Conservation (phyloP, 2,797 vertebrate genomes). For the Cryptoblepharus egeriae region DNA sequence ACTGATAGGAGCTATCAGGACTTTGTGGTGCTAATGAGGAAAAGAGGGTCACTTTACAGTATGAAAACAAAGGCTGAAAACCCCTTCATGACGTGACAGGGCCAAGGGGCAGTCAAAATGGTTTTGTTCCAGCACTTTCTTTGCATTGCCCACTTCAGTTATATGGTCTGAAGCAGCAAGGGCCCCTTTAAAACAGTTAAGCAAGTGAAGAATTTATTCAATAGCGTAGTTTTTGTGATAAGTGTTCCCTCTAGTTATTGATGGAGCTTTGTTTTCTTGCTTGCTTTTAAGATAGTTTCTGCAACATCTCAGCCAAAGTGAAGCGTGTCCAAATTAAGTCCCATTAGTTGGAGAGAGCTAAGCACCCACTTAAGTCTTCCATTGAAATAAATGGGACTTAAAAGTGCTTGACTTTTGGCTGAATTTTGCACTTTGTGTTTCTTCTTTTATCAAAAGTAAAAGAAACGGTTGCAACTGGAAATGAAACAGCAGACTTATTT, state of each 20-base stretch:
- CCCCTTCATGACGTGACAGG: neutral
- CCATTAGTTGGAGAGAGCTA: neutral
- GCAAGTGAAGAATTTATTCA: neutral
- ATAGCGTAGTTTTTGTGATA: neutral
- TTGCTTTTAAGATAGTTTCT: neutral
- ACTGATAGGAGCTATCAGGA: neutral
- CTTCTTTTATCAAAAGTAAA: neutral
- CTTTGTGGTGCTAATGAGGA: neutral
- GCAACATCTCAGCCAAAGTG: neutral
- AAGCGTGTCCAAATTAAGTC: neutral
- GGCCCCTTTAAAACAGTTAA: slow-evolving; percentile 3
- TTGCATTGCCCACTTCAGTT: neutral
- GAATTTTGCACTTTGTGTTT: neutral
- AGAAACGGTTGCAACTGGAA: neutral
- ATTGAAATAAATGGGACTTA: slow-evolving; percentile 2
- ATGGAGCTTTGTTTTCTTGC: neutral
- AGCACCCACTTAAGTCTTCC: neutral
- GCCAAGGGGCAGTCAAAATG: neutral
- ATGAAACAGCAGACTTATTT: neutral
- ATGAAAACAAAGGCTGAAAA: neutral
- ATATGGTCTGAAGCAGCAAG: neutral
- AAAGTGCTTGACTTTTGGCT: neutral
- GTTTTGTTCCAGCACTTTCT: neutral
- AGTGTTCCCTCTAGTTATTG: neutral
- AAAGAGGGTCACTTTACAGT: neutral